Evolutionary conservation across 2,113 vertebrate genomes (phyloP).

Genomic region (Leiothrix lutea): DNA sequence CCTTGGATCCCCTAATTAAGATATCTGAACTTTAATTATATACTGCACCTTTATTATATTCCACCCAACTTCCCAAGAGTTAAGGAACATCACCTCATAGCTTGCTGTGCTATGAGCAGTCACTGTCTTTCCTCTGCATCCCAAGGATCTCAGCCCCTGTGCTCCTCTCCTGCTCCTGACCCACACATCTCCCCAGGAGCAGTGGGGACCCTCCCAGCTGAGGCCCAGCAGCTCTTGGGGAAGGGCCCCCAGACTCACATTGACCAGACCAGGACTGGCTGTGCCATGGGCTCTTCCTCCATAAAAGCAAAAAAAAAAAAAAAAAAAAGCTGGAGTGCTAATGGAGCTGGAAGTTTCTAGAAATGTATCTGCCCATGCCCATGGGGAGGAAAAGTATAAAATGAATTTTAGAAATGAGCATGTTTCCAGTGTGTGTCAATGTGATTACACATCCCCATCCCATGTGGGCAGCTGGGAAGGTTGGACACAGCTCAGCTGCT

Average conservation of each 20-base stretch:
- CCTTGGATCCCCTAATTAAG: constrained; percentile 79
- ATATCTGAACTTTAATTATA: constrained; percentile 77
- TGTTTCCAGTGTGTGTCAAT: accelerated
- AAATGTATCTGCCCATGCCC: background rate
- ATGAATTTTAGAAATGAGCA: background rate
- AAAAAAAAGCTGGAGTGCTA: no score
- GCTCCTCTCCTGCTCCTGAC: accelerated
- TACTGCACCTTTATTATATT: constrained; percentile 65
- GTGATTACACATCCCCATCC: background rate
- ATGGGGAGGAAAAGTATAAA: background rate
- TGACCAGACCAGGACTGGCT: background rate
- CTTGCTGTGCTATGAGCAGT: accelerated
- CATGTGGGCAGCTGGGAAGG: background rate
- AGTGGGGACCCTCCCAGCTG: background rate
- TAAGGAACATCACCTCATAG: background rate
- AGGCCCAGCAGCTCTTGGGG: background rate
- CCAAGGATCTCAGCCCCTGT: background rate
- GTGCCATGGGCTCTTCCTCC: background rate
- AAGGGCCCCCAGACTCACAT: background rate
- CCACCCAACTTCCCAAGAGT: constrained; percentile 44
- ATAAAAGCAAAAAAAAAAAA: background rate
- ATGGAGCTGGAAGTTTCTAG: background rate
- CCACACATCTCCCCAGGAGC: accelerated
- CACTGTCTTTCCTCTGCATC: accelerated
- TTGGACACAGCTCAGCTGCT: background rate